Evolutionary conservation across 1,140 invertebrate species (phyloP), one percentile per base, ranked within the genome.

Genomic region (Zaprionus ornatus): DNA sequence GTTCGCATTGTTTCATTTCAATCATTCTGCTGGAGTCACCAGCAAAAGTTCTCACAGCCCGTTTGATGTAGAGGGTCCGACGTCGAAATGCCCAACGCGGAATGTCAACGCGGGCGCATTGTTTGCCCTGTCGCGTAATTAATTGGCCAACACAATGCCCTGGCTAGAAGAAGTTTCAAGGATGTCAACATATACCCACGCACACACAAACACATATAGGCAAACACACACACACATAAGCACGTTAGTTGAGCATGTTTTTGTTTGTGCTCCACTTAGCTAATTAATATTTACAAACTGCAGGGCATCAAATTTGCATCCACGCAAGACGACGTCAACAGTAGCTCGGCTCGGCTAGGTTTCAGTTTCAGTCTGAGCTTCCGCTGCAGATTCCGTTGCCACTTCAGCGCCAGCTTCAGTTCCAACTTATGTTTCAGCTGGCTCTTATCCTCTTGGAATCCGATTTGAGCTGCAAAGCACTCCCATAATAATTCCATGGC

Each of bases 121-220:
- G 83, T 86, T 88, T 86, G 73, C 37, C 35, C 35, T 45, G 32
- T 57, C 55, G 60, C 70, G 74, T 86, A 88, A 83, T 83, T 87
- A 86, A 86, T 83, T 87, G 77, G 77, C 87, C 79, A 77, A 82
- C 79, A 79, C 65, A 82, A 82, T 77, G 69, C 42, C 70, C 66
- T 6, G n/a, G 40, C 40, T 48, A 70, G 40, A 67, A 63, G 67
- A 67, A 69, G 67, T 48, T 19, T 68, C 35, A 62, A 69, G 60
- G 66, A 21, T 70, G 42, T 27, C 67, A 48, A 57, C 59, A 42
- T 10, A 63, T 29, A 59, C 40, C 45, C 23, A 35, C 29, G 19
- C 19, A 65, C 29, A 13, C 7, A 59, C 13, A 56, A 17, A 65
- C 50, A 17, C 7, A 59, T 4, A 56, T n/a, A 55, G 32, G 25